Percentiles rank a stretch among this genome's conserved stretches.
Conservation (phyloP, 2,888 invertebrate species). For the Phalangium opilio region DNA sequence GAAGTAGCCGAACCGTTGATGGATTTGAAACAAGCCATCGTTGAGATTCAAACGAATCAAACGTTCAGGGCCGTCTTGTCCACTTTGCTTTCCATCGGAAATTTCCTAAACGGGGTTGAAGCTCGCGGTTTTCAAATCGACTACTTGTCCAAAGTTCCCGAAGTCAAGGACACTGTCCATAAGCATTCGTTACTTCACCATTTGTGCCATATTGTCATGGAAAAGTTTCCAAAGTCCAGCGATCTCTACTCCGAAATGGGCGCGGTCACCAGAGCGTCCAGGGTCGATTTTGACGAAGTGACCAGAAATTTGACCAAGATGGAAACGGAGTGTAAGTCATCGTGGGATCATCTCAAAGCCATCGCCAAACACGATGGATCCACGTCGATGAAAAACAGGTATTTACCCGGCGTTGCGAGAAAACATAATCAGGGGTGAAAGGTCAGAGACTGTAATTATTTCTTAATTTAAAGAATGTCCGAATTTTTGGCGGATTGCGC, state of each 20-base stretch:
- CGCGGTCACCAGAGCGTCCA: slow-evolving; percentile 65
- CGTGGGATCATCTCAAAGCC: slow-evolving; percentile 88
- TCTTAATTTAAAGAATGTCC: slow-evolving; percentile 42
- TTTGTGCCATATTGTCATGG: slow-evolving; percentile 92
- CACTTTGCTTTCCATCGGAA: slow-evolving; percentile 84
- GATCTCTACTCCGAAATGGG: slow-evolving; percentile 81
- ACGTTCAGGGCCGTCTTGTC: slow-evolving; percentile 69
- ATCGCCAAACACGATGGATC: slow-evolving; percentile 91
- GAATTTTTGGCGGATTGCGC: slow-evolving; percentile 95
- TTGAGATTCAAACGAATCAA: slow-evolving; percentile 71
- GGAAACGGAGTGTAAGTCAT: slow-evolving; percentile 90
- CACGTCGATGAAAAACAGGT: slow-evolving; percentile 21
- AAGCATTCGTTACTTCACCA: slow-evolving; percentile 96
- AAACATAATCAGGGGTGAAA: too few species aligned
- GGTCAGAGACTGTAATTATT: not conserved
- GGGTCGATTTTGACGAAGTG: slow-evolving; percentile 73
- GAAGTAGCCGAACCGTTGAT: slow-evolving; percentile 97
- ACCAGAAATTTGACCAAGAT: slow-evolving; percentile 66
- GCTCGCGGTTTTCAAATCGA: slow-evolving; percentile 79
- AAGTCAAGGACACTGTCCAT: slow-evolving; percentile 97
- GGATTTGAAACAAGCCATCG: slow-evolving; percentile 95
- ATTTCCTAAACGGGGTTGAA: slow-evolving; percentile 79
- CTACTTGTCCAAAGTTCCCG: slow-evolving; percentile 83
- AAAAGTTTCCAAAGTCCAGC: slow-evolving; percentile 67
- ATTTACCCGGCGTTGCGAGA: too few species aligned